Base-by-base conservation (phyloP, 2,113 vertebrate species). In the Geococcyx californianus region DNA sequence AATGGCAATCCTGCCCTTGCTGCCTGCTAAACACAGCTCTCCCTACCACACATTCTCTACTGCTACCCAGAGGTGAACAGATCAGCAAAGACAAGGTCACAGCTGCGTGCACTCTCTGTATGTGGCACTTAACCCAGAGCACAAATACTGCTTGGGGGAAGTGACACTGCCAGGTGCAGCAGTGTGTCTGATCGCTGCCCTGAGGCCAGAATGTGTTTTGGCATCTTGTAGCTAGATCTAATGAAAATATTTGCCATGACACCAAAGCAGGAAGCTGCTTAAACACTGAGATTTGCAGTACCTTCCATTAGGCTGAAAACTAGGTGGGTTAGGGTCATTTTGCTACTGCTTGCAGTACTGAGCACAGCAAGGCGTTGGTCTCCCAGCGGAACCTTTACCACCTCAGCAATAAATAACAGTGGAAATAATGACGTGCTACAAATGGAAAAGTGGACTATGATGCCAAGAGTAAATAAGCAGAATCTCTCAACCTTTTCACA, bases 401-500 rank as follows among this genome's bases (percentile, higher is more conserved):
- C 21, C 7, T 64, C 62, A 79, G 52, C 68, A 82, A 90, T 81
- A 86, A 72, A 33, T 13, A 81, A 82, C 40, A 54, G 54, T 33
- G 54, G 81, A 91, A 94, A 87, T 76, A 89, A 95, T 55, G 19
- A 87, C 69, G 89, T 89, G 73, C 84, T 94, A 73, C 94, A 89
- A 94, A 94, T 76, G 66, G 92, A 94, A 91, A 90, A 90, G 62
- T 28, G 19, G 68, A 66, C 76, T 91, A 54, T 9, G 67, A 87
- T 84, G 84, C 81, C 87, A 93, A 67, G 26, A 84, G 62, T 64
- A 95, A 89, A 78, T 28, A 68, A 87, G 40, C 16, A 45, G 11
- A 75, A 79, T 38, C 25, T 59, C 52, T 74, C 40, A 89, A 67
- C 58, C 45, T 66, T 76, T 70, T 31, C 59, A 18, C 29, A 34